phyloP scores from a whole-genome alignment of 2,113 vertebrate genomes.

The Saimiri boliviensis region DNA sequence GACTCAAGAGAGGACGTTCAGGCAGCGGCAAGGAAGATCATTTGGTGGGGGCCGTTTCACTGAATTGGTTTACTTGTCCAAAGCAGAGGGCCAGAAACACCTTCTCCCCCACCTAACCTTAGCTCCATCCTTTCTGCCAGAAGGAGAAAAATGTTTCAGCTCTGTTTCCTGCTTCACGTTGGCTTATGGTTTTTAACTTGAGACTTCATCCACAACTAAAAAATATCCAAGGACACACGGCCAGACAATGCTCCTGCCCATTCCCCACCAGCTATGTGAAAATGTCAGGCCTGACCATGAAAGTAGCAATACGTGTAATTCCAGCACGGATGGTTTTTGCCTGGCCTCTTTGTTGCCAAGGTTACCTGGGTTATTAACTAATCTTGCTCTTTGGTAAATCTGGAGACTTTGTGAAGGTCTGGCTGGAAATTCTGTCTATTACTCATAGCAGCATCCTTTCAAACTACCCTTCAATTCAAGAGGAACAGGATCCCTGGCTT shows the following conservation, averaged over 20 bases:
- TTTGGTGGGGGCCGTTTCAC: too few species aligned
- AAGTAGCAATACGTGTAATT: background rate
- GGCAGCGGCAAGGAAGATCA: background rate
- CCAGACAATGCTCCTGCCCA: background rate
- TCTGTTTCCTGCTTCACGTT: background rate
- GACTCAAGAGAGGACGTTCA: background rate
- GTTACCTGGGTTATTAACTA: background rate
- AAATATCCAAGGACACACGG: background rate
- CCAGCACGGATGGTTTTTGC: constrained; percentile 3
- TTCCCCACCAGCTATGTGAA: background rate
- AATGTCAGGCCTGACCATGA: background rate
- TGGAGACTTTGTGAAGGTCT: constrained; percentile 12
- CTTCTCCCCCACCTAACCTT: background rate
- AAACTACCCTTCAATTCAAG: background rate
- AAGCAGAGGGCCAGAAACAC: background rate
- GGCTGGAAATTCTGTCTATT: background rate
- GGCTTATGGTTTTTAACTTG: background rate
- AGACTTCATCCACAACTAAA: background rate
- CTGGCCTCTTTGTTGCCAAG: constrained; percentile 2
- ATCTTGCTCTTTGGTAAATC: constrained; percentile 9
- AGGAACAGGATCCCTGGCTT: background rate
- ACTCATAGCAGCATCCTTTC: background rate
- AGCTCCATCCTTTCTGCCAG: background rate
- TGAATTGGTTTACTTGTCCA: background rate
- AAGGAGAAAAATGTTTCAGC: background rate